These are phyloP conservation scores for Drosophila erecta DNA, from an alignment of 1,140 invertebrate species.

Conservation along the genomic window DNA sequence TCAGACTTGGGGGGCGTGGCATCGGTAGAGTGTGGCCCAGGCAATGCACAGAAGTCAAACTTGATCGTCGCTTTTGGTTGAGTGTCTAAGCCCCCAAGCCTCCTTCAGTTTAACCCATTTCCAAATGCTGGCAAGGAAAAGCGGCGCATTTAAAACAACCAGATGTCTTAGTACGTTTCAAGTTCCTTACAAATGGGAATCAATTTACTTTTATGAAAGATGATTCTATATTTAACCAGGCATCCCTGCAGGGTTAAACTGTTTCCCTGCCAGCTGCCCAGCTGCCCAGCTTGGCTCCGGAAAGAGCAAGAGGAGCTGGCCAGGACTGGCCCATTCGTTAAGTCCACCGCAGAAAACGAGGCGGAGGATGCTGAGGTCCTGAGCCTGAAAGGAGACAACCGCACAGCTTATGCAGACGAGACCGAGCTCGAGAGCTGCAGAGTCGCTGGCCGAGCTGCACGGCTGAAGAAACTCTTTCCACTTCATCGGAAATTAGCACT, in stretches of 20 bases:
- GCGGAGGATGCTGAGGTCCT: slow-evolving; percentile 9
- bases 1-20: not conserved
- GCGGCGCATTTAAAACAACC: no score
- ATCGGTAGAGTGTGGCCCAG: slow-evolving; percentile 1
- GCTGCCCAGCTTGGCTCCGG: slow-evolving; percentile 26
- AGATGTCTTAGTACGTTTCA: not conserved
- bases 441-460: not conserved
- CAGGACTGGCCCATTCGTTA: slow-evolving; percentile 48
- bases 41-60: slow-evolving; percentile 26
- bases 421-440: slow-evolving; percentile 28
- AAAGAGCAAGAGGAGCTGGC: slow-evolving; percentile 9
- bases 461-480: not conserved
- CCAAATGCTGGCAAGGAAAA: no score
- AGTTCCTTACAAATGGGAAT: no score
- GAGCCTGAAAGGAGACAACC: slow-evolving; percentile 50
- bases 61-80: slow-evolving; percentile 9
- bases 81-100: not conserved
- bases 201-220: no score
- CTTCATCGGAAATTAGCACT: no score
- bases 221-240: no score
- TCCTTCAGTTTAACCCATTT: slow-evolving; percentile 8
- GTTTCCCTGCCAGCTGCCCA: slow-evolving; percentile 58
- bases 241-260: slow-evolving; percentile 27
- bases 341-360: slow-evolving; percentile 29
- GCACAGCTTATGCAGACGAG: slow-evolving; percentile 60